Conservation (phyloP, 1,140 invertebrate species). For the Sarcophaga peregrina region DNA sequence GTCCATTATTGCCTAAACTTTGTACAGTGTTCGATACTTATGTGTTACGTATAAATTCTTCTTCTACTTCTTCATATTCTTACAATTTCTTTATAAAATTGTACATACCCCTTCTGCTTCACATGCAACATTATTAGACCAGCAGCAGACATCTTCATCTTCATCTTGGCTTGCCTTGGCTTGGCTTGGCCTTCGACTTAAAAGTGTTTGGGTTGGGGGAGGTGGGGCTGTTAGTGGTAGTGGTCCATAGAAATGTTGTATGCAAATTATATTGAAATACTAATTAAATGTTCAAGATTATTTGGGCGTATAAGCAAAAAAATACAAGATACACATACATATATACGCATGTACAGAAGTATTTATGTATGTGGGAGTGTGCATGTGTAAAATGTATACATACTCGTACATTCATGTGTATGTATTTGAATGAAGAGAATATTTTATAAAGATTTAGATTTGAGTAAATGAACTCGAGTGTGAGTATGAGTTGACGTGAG, state of each 20-base stretch:
- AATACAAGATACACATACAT: neutral
- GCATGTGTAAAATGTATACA: slow-evolving; percentile 46
- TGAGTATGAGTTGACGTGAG: neutral
- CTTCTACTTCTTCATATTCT: too few relatives aligned
- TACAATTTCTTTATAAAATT: neutral
- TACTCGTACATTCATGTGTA: neutral
- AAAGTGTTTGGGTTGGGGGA: neutral
- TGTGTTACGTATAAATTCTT: neutral
- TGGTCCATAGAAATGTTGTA: neutral
- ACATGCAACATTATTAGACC: too few relatives aligned
- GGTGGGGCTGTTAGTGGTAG: neutral
- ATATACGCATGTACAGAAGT: neutral
- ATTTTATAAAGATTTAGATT: slow-evolving; percentile 11
- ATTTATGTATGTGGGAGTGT: slow-evolving; percentile 42
- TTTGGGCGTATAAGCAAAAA: slow-evolving; percentile 30
- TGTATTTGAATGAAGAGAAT: neutral
- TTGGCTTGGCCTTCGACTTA: neutral
- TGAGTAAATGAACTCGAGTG: neutral
- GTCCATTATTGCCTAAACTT: too few relatives aligned
- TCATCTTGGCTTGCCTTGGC: neutral
- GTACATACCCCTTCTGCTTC: neutral
- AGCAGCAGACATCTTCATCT: neutral
- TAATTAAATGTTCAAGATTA: slow-evolving; percentile 46
- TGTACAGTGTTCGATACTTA: neutral
- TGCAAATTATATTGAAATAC: slow-evolving; percentile 41